phyloP scores from a whole-genome alignment of 2,113 vertebrate genomes.

The Gopherus evgoodei region DNA sequence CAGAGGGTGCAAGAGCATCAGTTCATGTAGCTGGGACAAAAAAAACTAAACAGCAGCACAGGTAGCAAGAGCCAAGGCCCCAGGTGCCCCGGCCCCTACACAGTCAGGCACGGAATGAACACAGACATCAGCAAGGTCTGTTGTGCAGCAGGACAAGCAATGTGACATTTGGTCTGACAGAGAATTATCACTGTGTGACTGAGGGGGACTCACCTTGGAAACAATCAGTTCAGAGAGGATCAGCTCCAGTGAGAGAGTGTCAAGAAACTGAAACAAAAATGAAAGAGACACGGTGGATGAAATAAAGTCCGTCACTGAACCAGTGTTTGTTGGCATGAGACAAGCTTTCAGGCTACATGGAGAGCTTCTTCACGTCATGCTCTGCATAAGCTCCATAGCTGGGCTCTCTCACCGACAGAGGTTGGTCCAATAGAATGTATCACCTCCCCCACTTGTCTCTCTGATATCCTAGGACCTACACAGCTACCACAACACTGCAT shows the following conservation, averaged over 20 bases:
- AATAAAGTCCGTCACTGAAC: fast-evolving
- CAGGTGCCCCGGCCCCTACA: background rate
- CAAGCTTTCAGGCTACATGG: background rate
- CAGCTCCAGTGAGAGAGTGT: background rate
- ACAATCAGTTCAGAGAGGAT: background rate
- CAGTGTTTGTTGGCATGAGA: background rate
- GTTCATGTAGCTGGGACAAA: background rate
- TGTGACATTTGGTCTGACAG: background rate
- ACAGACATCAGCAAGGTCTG: background rate
- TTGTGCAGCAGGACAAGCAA: background rate
- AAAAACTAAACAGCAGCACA: background rate
- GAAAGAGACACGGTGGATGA: background rate
- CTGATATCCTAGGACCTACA: background rate
- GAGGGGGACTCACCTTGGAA: background rate
- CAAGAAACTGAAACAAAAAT: background rate
- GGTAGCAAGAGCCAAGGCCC: background rate
- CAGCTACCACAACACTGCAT: background rate
- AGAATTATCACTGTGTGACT: background rate
- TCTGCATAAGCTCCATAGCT: background rate
- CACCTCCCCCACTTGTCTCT: too few relatives aligned
- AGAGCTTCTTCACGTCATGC: background rate
- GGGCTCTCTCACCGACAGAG: background rate
- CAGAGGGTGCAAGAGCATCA: background rate
- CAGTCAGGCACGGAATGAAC: background rate
- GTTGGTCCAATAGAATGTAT: background rate